Conservation (phyloP, 2,888 invertebrate species). For the Zhuqinia jingwanae region DNA sequence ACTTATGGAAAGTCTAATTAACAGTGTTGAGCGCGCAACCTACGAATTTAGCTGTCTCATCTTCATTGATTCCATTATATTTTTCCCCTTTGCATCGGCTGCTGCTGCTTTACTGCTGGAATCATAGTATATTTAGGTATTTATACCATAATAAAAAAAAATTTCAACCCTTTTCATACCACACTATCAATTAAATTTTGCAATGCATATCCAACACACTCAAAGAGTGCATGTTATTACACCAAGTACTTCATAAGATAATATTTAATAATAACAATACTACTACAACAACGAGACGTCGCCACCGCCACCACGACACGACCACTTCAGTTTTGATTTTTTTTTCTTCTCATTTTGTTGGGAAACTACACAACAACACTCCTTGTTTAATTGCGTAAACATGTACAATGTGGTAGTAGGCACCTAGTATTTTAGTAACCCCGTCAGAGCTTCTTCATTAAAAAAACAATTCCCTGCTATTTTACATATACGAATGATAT, state of each 20-base stretch:
- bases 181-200: neutral
- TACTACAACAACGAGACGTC: too few species aligned
- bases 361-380: neutral
- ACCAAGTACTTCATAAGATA: neutral
- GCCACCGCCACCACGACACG: neutral
- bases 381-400: neutral
- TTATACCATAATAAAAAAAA: too few species aligned
- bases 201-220: neutral
- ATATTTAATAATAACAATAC: too few species aligned
- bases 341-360: neutral
- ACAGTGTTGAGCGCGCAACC: conserved; percentile 15
- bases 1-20: conserved; percentile 34
- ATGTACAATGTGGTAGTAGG: too few species aligned
- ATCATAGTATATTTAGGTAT: neutral
- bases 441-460: too few species aligned
- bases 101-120: neutral
- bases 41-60: neutral
- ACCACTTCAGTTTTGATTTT: neutral
- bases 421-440: too few species aligned
- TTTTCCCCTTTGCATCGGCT: neutral
- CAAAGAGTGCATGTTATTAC: neutral
- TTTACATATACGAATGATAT: too few species aligned
- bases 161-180: neutral
- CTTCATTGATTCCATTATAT: neutral
- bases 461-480: too few species aligned